A percentile compares a stretch with the other conserved stretches of the same genome.
phyloP scores from a whole-genome alignment of 2,797 vertebrate genomes.

The Argyrosomus regius region DNA sequence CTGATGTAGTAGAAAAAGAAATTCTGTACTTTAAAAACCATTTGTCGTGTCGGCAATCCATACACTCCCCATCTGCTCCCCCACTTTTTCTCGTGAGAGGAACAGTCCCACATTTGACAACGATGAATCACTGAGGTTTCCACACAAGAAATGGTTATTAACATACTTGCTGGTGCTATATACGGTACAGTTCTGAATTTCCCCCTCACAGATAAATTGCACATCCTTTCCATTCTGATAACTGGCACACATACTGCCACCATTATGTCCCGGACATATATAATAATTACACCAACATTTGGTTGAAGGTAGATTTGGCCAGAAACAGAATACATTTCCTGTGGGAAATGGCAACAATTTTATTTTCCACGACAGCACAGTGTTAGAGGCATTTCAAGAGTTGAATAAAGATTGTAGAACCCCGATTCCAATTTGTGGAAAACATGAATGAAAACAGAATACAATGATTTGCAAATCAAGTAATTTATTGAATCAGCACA shows the following conservation, averaged over 20 bases:
- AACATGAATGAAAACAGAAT: no score
- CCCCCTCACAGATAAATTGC: not conserved
- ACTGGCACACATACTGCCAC: conserved; percentile 2
- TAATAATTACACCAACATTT: not conserved
- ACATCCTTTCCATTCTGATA: not conserved
- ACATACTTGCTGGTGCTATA: conserved; percentile 9
- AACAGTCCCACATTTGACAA: conserved; percentile 13
- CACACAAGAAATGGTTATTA: not conserved
- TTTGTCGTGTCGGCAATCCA: conserved; percentile 6
- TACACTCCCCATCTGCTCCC: not conserved
- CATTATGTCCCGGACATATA: not conserved
- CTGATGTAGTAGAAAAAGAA: not conserved
- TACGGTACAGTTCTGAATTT: not conserved
- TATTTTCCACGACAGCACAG: not conserved
- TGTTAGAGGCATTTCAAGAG: not conserved
- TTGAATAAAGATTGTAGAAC: not conserved
- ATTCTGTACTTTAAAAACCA: conserved; percentile 2
- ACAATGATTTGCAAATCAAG: no score
- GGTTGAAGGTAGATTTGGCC: not conserved
- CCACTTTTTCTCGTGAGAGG: not conserved
- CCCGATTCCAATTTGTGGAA: no score
- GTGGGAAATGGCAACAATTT: not conserved
- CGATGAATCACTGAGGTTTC: conserved; percentile 20
- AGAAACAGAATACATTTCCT: not conserved
- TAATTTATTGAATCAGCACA: no score